Percentiles rank a stretch among this genome's conserved stretches.
These are phyloP conservation scores for Anthoptus insignis DNA, from an alignment of 2,888 invertebrate genomes.

Conservation along the genomic window DNA sequence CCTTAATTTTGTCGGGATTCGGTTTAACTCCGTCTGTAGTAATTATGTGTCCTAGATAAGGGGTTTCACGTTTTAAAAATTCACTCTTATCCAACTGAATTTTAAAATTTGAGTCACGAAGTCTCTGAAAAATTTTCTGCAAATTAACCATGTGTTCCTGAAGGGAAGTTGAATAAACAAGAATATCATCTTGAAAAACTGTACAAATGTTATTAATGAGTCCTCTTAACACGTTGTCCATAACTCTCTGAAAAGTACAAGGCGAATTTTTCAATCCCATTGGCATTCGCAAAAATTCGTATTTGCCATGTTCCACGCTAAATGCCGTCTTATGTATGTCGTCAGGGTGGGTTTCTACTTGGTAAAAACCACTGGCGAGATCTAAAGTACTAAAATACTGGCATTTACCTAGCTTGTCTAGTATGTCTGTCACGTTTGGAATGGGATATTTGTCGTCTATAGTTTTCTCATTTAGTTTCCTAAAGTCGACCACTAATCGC, in stretches of 20 bases:
- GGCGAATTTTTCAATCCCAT: conserved; percentile 35
- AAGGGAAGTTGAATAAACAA: conserved; percentile 39
- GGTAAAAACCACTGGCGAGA: no score
- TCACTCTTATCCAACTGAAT: no score
- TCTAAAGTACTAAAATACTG: conserved; percentile 50
- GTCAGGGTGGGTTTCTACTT: no score
- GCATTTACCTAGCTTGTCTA: conserved; percentile 47
- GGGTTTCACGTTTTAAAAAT: conserved; percentile 26
- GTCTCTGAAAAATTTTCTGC: conserved; percentile 39
- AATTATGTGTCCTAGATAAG: conserved; percentile 6
- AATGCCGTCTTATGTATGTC: conserved; percentile 41
- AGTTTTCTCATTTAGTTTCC: conserved; percentile 55
- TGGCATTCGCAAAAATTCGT: conserved; percentile 35
- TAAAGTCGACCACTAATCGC: conserved; percentile 56
- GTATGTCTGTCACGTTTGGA: conserved; percentile 48
- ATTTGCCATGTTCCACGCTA: conserved; percentile 36
- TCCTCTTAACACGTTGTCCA: conserved; percentile 33
- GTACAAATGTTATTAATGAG: conserved; percentile 21
- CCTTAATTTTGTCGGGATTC: no score
- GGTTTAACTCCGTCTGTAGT: conserved; percentile 32
- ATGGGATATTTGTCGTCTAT: conserved; percentile 56
- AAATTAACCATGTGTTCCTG: conserved; percentile 46
- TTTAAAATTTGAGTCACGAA: conserved; percentile 44
- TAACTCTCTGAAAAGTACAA: conserved; percentile 30
- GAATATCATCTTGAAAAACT: conserved; percentile 24